Evolutionary conservation across 1,140 invertebrate species (phyloP).

Genomic region (Euschistus heros): DNA sequence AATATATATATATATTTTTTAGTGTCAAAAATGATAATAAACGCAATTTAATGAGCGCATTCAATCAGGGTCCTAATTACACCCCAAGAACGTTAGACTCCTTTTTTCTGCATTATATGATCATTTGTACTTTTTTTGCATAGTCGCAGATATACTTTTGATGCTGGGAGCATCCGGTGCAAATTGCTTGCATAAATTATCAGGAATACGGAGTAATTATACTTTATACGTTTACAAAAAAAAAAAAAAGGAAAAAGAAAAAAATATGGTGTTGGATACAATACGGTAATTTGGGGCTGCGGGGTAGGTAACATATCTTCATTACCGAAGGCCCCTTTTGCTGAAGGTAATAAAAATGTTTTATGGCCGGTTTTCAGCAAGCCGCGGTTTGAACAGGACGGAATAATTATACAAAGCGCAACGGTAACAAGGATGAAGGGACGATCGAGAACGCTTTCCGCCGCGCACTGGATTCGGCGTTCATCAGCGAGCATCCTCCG

Average conservation of each 20-base stretch:
- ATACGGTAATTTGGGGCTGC: conserved; percentile 3
- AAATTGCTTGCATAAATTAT: conserved; percentile 7
- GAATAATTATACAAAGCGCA: conserved; percentile 3
- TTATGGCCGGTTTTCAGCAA: neutral
- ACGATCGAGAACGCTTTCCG: too few species aligned
- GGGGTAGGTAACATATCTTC: conserved; percentile 5
- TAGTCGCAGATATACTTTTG: neutral
- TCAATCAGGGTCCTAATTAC: too few species aligned
- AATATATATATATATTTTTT: too few species aligned
- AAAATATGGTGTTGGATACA: neutral
- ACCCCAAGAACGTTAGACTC: too few species aligned
- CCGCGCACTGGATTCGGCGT: too few species aligned
- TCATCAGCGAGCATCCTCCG: too few species aligned
- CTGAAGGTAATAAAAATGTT: conserved; percentile 4
- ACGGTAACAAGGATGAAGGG: neutral
- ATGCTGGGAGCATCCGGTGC: conserved; percentile 4
- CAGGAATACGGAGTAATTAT: conserved; percentile 3
- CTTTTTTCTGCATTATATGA: too few species aligned
- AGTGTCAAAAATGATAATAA: too few species aligned
- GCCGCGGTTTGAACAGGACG: neutral
- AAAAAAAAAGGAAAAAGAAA: neutral
- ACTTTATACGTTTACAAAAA: neutral
- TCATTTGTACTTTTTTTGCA: neutral
- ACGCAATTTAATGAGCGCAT: too few species aligned
- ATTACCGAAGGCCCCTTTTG: neutral